A percentile compares a stretch with the other conserved stretches of the same genome.
These are phyloP conservation scores for Triops cancriformis DNA, from an alignment of 1,140 invertebrate genomes.

Conservation along the genomic window DNA sequence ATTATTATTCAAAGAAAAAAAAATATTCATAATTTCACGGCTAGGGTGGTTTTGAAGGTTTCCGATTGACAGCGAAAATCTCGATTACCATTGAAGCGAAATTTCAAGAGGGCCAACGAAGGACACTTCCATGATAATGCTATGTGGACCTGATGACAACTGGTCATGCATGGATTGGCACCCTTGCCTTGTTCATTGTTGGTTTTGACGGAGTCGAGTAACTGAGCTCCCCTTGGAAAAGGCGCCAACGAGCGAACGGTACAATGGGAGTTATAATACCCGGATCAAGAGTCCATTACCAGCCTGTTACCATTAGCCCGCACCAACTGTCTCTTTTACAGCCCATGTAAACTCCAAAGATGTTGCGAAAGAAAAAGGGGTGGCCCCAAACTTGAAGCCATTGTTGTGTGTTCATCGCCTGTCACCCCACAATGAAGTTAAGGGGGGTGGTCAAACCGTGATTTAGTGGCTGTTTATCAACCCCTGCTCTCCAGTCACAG, in stretches of 20 bases:
- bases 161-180: neutral
- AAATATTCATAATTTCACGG: neutral
- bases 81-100: neutral
- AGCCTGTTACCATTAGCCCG: neutral
- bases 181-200: neutral
- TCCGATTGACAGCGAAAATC: neutral
- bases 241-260: neutral
- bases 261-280: slow-evolving; percentile 3
- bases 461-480: neutral
- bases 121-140: neutral
- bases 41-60: neutral
- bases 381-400: neutral
- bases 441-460: neutral
- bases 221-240: neutral
- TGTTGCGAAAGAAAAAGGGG: neutral
- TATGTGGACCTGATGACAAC: neutral
- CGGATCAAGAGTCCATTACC: slow-evolving; percentile 12
- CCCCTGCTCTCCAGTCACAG: neutral
- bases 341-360: neutral
- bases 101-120: neutral
- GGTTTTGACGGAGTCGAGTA: neutral
- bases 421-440: neutral
- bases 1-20: neutral
- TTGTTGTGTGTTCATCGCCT: slow-evolving; percentile 13
- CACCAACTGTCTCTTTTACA: neutral